phyloP scores from a whole-genome alignment of 2,113 vertebrate species.

The Larimichthys crocea region DNA sequence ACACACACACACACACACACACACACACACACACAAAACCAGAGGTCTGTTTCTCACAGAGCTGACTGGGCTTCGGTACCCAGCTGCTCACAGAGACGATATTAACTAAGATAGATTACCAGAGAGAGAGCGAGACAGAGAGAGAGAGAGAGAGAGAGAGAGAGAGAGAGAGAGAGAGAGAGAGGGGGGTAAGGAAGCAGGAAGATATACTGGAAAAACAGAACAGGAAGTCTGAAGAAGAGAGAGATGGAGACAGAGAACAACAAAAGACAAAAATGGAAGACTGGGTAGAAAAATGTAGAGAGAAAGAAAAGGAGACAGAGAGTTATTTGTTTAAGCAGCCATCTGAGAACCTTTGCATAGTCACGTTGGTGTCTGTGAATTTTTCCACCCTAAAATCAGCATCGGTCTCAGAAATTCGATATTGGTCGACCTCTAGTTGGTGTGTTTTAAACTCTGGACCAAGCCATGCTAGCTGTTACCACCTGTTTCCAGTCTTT shows the following conservation, averaged over 20 bases:
- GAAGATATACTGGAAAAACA: slow-evolving; percentile 6
- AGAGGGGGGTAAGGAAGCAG: not conserved
- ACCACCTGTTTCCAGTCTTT: not conserved
- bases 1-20: not conserved
- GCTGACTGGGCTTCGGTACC: slow-evolving; percentile 80
- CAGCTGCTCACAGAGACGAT: slow-evolving; percentile 85
- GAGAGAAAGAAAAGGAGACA: not conserved
- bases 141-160: slow-evolving; percentile 30
- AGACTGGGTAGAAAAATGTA: not conserved
- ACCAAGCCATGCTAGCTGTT: not conserved
- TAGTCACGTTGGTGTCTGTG: too few relatives aligned
- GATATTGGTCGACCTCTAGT: too few relatives aligned
- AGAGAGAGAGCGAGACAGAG: slow-evolving; percentile 40
- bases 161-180: not conserved
- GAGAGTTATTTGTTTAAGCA: too few relatives aligned
- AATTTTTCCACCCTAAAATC: too few relatives aligned
- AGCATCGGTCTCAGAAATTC: too few relatives aligned
- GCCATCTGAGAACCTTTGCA: too few relatives aligned
- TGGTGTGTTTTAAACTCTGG: not conserved
- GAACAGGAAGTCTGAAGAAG: slow-evolving; percentile 9
- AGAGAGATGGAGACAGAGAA: slow-evolving; percentile 14
- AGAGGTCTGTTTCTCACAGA: slow-evolving; percentile 67
- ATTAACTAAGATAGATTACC: slow-evolving; percentile 87
- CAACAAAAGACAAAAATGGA: not conserved
- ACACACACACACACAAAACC: slow-evolving; percentile 14